phyloP scores from a whole-genome alignment of 2,113 vertebrate species.

The Rhinichthys klamathensis region DNA sequence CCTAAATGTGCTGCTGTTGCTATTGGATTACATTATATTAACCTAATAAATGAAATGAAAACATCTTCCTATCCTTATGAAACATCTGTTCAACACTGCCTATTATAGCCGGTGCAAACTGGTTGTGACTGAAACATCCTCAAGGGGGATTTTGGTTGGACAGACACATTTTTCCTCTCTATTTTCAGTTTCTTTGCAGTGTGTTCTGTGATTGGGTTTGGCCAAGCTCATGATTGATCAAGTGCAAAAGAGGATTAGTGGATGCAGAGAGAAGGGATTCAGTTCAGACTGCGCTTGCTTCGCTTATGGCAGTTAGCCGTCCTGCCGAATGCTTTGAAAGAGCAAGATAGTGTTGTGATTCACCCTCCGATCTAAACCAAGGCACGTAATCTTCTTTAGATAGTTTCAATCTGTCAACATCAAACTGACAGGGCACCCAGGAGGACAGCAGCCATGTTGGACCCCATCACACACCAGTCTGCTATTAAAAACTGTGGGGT shows the following conservation, averaged over 20 bases:
- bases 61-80: constrained; percentile 8
- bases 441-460: constrained; percentile 43
- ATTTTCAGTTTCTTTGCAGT: constrained; percentile 37
- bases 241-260: constrained; percentile 54
- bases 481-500: neutral
- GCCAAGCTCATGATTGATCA: constrained; percentile 53
- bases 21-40: constrained; percentile 10
- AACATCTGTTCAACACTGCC: constrained; percentile 26
- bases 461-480: neutral
- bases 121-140: constrained; percentile 32
- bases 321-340: constrained; percentile 40
- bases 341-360: constrained; percentile 44
- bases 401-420: constrained; percentile 57
- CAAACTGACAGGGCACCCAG: constrained; percentile 53
- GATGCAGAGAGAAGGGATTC: constrained; percentile 34
- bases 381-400: constrained; percentile 55
- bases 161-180: constrained; percentile 1
- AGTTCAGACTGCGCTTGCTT: constrained; percentile 1
- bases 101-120: constrained; percentile 23
- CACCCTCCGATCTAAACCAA: constrained; percentile 50
- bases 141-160: constrained; percentile 4
- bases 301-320: constrained; percentile 27
- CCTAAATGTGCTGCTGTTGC: neutral
- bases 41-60: constrained; percentile 15
- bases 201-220: constrained; percentile 27